Evolutionary conservation across 92 coral and sea anemone genomes (phyloP).

Genomic region (Hydrozoanthus gracilis): DNA sequence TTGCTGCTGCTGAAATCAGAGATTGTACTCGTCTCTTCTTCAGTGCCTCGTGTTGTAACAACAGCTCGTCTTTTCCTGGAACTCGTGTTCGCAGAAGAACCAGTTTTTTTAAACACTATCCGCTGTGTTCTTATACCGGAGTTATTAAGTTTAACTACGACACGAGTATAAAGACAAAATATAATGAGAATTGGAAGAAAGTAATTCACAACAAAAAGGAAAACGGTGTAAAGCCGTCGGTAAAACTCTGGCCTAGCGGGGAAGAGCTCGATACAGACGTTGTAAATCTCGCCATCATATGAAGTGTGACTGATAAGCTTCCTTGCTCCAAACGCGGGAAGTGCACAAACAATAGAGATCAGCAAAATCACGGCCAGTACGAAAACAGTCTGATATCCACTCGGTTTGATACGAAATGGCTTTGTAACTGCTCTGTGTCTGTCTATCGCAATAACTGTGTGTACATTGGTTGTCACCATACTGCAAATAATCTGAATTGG

Average conservation of each 20-base stretch:
- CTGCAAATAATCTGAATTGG: constrained; percentile 76
- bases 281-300: constrained; percentile 30
- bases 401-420: constrained; percentile 47
- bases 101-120: not conserved
- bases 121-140: constrained; percentile 50
- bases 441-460: constrained; percentile 68
- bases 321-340: constrained; percentile 60
- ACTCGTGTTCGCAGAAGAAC: constrained; percentile 1
- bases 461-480: constrained; percentile 73
- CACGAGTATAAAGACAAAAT: constrained; percentile 52
- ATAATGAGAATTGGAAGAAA: constrained; percentile 59
- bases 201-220: constrained; percentile 68
- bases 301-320: constrained; percentile 11
- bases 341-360: constrained; percentile 55
- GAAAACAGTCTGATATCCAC: constrained; percentile 11
- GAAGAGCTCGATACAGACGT: constrained; percentile 54
- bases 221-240: constrained; percentile 62
- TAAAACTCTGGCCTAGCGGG: constrained; percentile 50
- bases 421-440: constrained; percentile 62
- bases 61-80: not conserved
- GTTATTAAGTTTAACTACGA: constrained; percentile 52
- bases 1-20: not conserved
- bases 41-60: not conserved
- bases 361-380: constrained; percentile 50
- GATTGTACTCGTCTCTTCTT: not conserved